Conservation (phyloP, 2,797 vertebrate genomes). For the Oreonectes daqikongensis region DNA sequence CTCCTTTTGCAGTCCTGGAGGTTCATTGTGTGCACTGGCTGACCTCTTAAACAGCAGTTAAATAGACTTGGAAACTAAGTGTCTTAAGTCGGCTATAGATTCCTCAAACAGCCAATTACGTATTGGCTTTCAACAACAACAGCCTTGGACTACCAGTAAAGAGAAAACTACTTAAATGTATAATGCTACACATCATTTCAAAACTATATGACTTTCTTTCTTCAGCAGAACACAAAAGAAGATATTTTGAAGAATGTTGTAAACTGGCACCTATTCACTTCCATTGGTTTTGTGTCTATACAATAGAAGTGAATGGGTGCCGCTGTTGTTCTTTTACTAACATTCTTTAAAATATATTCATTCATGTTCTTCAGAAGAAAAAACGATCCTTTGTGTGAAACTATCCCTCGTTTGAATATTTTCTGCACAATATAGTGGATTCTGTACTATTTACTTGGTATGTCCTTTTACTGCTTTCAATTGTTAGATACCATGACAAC, state of each 20-base stretch:
- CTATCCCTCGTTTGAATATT: too few species aligned
- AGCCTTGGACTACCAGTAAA: not conserved
- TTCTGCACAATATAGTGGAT: not conserved
- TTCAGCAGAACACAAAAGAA: too few species aligned
- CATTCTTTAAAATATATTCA: too few species aligned
- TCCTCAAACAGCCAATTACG: conserved; percentile 45
- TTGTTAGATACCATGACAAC: conserved; percentile 92
- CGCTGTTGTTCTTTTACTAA: too few species aligned
- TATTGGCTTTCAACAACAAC: conserved; percentile 30
- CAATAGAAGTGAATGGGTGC: too few species aligned
- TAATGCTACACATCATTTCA: conserved; percentile 13
- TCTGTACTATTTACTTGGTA: not conserved
- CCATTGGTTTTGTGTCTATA: too few species aligned
- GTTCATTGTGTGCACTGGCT: not conserved
- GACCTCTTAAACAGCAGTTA: conserved; percentile 46
- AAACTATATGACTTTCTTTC: too few species aligned
- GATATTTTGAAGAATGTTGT: too few species aligned
- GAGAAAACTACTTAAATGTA: conserved; percentile 6
- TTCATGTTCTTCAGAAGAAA: too few species aligned
- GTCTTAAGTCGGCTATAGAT: conserved; percentile 20
- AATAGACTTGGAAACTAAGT: conserved; percentile 39
- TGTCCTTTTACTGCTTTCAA: conserved; percentile 11
- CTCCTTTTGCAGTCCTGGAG: conserved; percentile 22
- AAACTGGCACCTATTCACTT: too few species aligned
- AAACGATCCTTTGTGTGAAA: too few species aligned